These are phyloP conservation scores for Pelagia noctiluca DNA, from an alignment of 30 jellyfish, hydroid and myxozoan species.

Conservation along the genomic window DNA sequence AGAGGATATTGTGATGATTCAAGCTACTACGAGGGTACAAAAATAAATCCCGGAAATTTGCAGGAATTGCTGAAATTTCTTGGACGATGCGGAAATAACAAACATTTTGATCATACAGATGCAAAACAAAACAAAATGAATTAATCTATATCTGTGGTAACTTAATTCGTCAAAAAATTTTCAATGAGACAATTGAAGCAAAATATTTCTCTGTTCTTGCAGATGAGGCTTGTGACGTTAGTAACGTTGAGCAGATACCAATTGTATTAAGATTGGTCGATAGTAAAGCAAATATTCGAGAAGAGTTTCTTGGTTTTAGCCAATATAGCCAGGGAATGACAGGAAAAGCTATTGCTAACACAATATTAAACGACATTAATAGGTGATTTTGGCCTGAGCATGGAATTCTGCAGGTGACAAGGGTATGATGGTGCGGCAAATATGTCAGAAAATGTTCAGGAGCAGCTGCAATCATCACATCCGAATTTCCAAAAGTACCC, in stretches of 20 bases:
- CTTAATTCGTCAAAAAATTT: background rate
- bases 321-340: conserved; percentile 74
- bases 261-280: conserved; percentile 61
- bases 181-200: background rate
- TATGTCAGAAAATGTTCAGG: conserved; percentile 72
- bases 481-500: conserved; percentile 44
- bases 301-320: conserved; percentile 71
- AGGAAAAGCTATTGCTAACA: conserved; percentile 58
- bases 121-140: conserved; percentile 28
- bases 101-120: background rate
- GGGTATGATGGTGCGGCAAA: conserved; percentile 66
- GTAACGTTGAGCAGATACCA: conserved; percentile 47
- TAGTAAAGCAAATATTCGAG: conserved; percentile 48
- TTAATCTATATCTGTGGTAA: conserved; percentile 13
- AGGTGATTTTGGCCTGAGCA: conserved; percentile 18
- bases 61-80: conserved; percentile 13
- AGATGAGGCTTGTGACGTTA: conserved; percentile 32
- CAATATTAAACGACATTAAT: conserved; percentile 37
- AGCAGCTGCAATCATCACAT: conserved; percentile 31
- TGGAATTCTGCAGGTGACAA: conserved; percentile 48
- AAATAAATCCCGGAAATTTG: conserved; percentile 16
- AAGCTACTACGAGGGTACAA: background rate
- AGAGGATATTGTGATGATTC: conserved; percentile 14
- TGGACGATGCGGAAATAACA: background rate
- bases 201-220: conserved; percentile 36